A percentile compares a stretch with the other conserved stretches of the same genome.
Evolutionary conservation across 2,113 vertebrate species (phyloP).

Genomic region (Gambusia holbrooki): DNA sequence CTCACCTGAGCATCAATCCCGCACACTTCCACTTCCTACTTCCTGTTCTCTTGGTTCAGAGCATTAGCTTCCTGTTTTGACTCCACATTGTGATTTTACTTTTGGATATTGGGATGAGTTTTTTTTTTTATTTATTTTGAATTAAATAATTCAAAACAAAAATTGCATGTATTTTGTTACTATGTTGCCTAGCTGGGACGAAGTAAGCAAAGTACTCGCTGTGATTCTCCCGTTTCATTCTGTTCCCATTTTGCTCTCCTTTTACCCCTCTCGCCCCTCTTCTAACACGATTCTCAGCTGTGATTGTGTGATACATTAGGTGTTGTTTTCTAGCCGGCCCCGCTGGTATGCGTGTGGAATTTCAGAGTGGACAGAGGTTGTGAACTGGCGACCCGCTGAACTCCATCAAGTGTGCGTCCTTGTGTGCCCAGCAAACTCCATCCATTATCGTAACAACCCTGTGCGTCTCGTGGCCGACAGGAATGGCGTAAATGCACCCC

Average conservation of each 20-base stretch:
- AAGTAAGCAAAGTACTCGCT: neutral
- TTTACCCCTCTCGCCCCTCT: neutral
- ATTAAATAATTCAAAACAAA: neutral
- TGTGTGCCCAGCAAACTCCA: slow-evolving; percentile 46
- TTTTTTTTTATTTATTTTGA: neutral
- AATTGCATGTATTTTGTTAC: neutral
- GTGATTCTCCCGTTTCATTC: neutral
- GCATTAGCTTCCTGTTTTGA: neutral
- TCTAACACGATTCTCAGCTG: neutral
- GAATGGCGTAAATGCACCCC: slow-evolving; percentile 46
- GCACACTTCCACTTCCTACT: neutral
- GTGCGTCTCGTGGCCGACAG: slow-evolving; percentile 27
- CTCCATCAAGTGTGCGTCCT: slow-evolving; percentile 27
- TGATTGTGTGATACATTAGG: slow-evolving; percentile 5
- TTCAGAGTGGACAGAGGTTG: slow-evolving; percentile 47
- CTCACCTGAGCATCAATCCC: neutral
- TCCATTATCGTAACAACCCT: slow-evolving; percentile 57
- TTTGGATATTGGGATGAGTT: neutral
- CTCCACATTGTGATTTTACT: neutral
- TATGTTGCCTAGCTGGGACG: neutral
- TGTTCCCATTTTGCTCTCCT: neutral
- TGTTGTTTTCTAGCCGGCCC: slow-evolving; percentile 14
- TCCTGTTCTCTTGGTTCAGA: neutral
- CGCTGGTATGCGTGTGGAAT: slow-evolving; percentile 53
- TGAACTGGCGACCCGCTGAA: slow-evolving; percentile 60